These are phyloP conservation scores for Fulica atra DNA, from an alignment of 2,113 vertebrate species.

Conservation along the genomic window DNA sequence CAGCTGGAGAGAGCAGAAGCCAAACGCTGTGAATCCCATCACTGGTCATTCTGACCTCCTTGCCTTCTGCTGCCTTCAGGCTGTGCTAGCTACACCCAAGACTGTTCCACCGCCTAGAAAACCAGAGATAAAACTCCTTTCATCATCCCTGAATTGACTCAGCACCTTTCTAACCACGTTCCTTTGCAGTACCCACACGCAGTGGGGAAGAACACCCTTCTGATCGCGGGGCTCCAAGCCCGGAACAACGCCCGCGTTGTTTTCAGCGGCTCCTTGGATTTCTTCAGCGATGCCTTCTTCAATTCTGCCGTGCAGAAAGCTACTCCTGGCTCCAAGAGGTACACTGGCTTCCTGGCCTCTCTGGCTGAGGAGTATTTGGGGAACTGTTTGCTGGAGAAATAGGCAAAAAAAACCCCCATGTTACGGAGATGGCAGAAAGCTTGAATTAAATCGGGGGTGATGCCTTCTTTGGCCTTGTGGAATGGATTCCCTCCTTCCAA, in stretches of 20 bases:
- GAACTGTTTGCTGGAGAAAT: background rate
- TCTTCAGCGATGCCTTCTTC: conserved; percentile 97
- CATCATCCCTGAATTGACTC: rapidly evolving
- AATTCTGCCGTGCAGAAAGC: conserved; percentile 94
- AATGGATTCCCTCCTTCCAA: background rate
- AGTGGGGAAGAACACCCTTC: conserved; percentile 95
- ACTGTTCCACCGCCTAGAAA: background rate
- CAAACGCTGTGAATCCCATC: background rate
- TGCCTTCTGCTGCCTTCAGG: background rate
- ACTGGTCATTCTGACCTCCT: background rate
- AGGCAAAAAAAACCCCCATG: background rate
- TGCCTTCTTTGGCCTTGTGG: rapidly evolving
- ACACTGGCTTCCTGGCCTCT: rapidly evolving
- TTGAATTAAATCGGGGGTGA: rapidly evolving
- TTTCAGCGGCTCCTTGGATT: conserved; percentile 95
- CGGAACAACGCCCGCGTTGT: conserved; percentile 95
- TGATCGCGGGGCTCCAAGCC: conserved; percentile 95
- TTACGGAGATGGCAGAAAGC: background rate
- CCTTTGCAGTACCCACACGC: conserved; percentile 90
- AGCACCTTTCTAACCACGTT: rapidly evolving
- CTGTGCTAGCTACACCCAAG: background rate
- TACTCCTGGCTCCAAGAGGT: conserved; percentile 86
- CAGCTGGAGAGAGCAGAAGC: background rate
- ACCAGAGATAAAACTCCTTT: background rate
- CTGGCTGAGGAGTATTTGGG: rapidly evolving